Evolutionary conservation across 2,888 invertebrate genomes (phyloP), one percentile per base, ranked within the genome.

Genomic region (Unio pictorum): DNA sequence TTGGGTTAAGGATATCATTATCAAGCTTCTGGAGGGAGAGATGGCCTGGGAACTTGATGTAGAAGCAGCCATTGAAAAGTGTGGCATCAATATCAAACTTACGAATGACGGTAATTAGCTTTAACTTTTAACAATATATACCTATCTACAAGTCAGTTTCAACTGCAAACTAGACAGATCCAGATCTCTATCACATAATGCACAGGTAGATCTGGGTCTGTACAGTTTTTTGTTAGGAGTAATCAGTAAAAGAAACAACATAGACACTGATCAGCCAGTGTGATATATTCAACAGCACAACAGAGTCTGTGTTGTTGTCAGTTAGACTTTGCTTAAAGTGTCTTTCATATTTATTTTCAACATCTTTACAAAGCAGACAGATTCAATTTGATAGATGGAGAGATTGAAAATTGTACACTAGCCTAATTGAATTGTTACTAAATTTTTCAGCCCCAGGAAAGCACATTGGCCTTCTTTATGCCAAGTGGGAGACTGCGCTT

Each of bases 21-120:
- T 86, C 20, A 81, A 82, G 63, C 69, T 86, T 4, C 73, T 89
- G 23, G 78, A 78, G 57, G 74, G 75, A n/a, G 80, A 82, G 64
- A 64, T 83, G 26, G 68, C 75, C 6, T 89, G 89, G 89, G 83
- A 87, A 75, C 75, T 80, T 17, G 81, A 81, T 11, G 85, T 86
- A 23, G 89, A 90, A 66, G 72, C 66, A 20, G 83, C 87, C 15
- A 72, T 90, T 20, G 85, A 87, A 67, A 81, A 84, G 58, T 88
- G 88, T 82, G 89, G 89, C 7, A 83, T 87, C 64, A 87, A 88
- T 72, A 78, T 86, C 28, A 87, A 86, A 67, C 74, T 89, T 3
- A 87, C 89, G 6, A 84, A 83, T 66, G 88, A 89, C 67, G 81
- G 89, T 89, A 75, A 23, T 23, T 71, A 78, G 67, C 55, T 7